Base-by-base conservation (phyloP, 2,888 invertebrate species). In the Orchesella flavescens region DNA sequence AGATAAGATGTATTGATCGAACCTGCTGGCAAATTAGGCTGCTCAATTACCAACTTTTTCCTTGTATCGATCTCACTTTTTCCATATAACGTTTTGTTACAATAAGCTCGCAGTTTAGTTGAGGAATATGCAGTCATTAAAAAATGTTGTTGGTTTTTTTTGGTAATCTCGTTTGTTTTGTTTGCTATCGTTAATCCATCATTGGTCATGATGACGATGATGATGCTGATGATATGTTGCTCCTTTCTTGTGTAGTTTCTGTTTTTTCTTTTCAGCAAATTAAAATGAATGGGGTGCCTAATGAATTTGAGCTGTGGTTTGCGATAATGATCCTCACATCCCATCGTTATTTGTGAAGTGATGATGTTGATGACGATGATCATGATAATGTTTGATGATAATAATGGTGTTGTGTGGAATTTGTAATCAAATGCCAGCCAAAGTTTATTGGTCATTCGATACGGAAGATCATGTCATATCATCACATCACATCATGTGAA, bases 11-110 rank as follows among this genome's bases (percentile, higher is more conserved):
- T 7, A 49, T 49, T 49, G 49, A 53, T 57, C 43, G 71, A 71
- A 71, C 71, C 57, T 71, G 71, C 55, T 71, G 55, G 57, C 71
- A 71, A 49, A 71, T 71, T 71, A 71, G 71, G 34, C 68, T 68
- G 49, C 12, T 12, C 49, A 49, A n/a, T 49, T 15, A 49, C n/a
- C 49, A 49, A 10, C n/a, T 53, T 53, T 23, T 21, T 53, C 24
- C 15, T 69, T 43, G 15, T 34, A 65, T 66, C 21, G 66, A 66
- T 66, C 66, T 66, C 46, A 66, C 66, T 66, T 66, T 61, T 66
- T 46, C 44, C 19, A 34, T 34, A 63, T 21, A 63, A 63, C 34
- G 63, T 63, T 15, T 63, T 13, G 34, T 63, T 63, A 63, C 43
- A 24, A 23, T 63, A 21, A 23, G 19, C 17, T 57, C 17, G n/a